These are phyloP conservation scores for Temnothorax unifasciatus DNA, from an alignment of 2,888 invertebrate genomes.

Conservation along the genomic window DNA sequence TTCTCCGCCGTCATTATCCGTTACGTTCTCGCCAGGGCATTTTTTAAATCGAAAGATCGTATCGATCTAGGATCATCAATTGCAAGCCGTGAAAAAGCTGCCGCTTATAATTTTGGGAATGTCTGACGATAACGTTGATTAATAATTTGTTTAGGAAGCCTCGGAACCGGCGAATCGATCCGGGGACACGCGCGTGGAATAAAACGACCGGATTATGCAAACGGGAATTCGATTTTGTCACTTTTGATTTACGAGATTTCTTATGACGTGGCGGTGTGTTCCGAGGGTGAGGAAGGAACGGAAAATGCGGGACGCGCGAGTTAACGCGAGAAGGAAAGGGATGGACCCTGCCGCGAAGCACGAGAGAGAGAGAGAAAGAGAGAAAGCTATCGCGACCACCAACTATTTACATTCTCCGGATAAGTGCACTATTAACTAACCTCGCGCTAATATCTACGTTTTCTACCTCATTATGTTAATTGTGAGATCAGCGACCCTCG, in stretches of 20 bases:
- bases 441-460: constrained; percentile 81
- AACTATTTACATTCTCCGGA: constrained; percentile 78
- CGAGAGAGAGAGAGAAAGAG: not conserved
- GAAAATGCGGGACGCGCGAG: constrained; percentile 12
- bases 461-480: constrained; percentile 83
- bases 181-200: constrained; percentile 66
- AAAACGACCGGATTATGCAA: constrained; percentile 74
- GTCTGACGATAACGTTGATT: constrained; percentile 56
- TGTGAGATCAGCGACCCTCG: constrained; percentile 75
- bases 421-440: constrained; percentile 83
- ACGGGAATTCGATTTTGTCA: constrained; percentile 73
- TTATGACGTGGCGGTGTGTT: not conserved
- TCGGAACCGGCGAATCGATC: constrained; percentile 39
- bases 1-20: not conserved
- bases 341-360: not conserved
- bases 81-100: not conserved
- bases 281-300: constrained; percentile 39
- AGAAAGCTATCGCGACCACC: constrained; percentile 56
- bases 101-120: constrained; percentile 22
- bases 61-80: constrained; percentile 21
- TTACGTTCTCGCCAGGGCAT: not conserved
- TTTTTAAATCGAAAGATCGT: constrained; percentile 48
- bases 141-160: constrained; percentile 64
- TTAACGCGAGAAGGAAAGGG: constrained; percentile 4
- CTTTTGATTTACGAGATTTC: constrained; percentile 73